Percentiles rank a stretch among this genome's conserved stretches.
Conservation (phyloP, 2,888 invertebrate species). For the Phalera bucephala region DNA sequence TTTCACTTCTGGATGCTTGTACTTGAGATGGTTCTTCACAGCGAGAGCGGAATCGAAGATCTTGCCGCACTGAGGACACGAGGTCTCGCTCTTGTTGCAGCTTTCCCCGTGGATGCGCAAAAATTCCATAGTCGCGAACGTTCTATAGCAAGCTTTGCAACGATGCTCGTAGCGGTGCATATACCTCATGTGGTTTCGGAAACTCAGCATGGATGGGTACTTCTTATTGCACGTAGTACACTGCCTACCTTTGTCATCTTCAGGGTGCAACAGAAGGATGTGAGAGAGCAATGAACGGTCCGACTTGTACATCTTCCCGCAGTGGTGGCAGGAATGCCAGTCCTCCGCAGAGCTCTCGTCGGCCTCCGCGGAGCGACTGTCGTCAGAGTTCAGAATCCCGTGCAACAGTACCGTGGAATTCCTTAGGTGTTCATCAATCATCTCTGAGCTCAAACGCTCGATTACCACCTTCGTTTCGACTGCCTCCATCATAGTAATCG, state of each 20-base stretch:
- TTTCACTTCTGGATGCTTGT: slow-evolving; percentile 51
- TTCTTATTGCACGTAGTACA: slow-evolving; percentile 54
- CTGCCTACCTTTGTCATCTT: slow-evolving; percentile 34
- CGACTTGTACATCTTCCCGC: slow-evolving; percentile 62
- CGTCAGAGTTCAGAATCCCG: slow-evolving; percentile 41
- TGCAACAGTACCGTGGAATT: slow-evolving; percentile 50
- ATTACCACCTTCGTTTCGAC: slow-evolving; percentile 41
- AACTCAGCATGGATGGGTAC: slow-evolving; percentile 57
- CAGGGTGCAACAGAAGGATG: slow-evolving; percentile 53
- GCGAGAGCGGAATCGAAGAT: slow-evolving; percentile 47
- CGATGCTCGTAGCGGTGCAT: slow-evolving; percentile 54
- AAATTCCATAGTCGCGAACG: slow-evolving; percentile 38
- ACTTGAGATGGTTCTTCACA: slow-evolving; percentile 54
- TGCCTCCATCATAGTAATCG: no score
- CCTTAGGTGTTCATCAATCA: slow-evolving; percentile 48
- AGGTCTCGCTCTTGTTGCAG: slow-evolving; percentile 43
- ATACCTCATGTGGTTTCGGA: slow-evolving; percentile 59
- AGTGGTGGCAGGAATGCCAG: slow-evolving; percentile 71
- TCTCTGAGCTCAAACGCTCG: slow-evolving; percentile 40
- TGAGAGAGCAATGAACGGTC: slow-evolving; percentile 51
- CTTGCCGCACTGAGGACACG: slow-evolving; percentile 51
- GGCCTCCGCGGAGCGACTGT: slow-evolving; percentile 3
- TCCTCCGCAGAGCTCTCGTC: no score
- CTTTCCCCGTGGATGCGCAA: slow-evolving; percentile 37
- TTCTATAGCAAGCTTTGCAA: slow-evolving; percentile 55